Conservation (phyloP, 1,140 invertebrate genomes). For the Sarcophaga peregrina region DNA sequence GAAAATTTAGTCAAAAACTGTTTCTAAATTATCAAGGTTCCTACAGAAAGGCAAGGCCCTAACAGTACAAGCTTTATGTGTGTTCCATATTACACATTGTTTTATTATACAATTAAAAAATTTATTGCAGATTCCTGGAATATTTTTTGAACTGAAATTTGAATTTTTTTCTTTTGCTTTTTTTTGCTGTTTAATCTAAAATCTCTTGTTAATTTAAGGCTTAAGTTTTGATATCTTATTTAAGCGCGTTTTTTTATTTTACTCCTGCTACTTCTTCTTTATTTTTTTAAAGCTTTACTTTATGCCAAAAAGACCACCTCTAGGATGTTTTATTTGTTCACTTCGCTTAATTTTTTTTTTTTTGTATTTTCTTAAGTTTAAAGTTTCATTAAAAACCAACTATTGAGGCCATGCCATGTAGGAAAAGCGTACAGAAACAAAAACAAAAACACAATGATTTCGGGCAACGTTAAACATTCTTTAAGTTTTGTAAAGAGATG, state of each 20-base stretch:
- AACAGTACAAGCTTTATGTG: no score
- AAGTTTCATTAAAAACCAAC: background rate
- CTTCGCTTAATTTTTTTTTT: no score
- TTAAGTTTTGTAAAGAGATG: background rate
- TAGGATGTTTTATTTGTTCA: background rate
- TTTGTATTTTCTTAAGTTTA: background rate
- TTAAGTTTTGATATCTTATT: conserved; percentile 1
- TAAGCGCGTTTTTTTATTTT: background rate
- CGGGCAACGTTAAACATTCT: background rate
- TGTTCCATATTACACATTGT: no score
- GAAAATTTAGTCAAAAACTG: no score
- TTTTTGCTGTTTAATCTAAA: background rate
- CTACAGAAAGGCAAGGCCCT: no score
- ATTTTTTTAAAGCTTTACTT: no score
- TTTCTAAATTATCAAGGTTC: no score
- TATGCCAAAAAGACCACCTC: background rate
- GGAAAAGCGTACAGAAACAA: no score
- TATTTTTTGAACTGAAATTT: background rate
- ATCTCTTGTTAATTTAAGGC: background rate
- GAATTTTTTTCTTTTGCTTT: background rate
- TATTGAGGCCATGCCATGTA: background rate
- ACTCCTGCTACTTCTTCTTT: background rate
- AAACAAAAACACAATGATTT: background rate
- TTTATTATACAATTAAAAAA: no score
- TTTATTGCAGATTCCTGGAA: no score